phyloP scores from a whole-genome alignment of 2,113 vertebrate genomes.

The Scomber japonicus region DNA sequence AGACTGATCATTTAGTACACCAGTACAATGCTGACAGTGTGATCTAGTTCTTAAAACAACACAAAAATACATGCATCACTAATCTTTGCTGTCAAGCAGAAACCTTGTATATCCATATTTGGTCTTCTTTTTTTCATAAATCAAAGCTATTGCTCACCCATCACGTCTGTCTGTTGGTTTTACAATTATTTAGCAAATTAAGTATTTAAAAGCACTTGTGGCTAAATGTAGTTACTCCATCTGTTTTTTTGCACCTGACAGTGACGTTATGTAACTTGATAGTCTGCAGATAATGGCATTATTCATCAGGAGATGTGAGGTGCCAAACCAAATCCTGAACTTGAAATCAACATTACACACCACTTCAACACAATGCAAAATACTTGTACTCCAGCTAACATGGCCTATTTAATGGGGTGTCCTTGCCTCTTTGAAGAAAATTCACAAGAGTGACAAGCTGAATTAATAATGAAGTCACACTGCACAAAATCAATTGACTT shows the following conservation, averaged over 20 bases:
- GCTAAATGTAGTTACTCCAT: too few species aligned
- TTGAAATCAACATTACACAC: conserved; percentile 15
- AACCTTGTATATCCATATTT: too few species aligned
- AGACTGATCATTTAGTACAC: conserved; percentile 38
- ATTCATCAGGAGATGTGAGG: conserved; percentile 8
- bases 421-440: conserved; percentile 5
- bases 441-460: not conserved
- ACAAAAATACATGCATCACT: not conserved
- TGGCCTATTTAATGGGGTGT: conserved; percentile 5
- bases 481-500: not conserved
- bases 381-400: conserved; percentile 4
- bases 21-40: conserved; percentile 35
- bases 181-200: too few species aligned
- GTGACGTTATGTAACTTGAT: conserved; percentile 20
- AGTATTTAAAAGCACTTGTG: too few species aligned
- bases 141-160: too few species aligned
- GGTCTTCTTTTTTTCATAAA: too few species aligned
- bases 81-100: too few species aligned
- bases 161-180: too few species aligned
- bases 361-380: conserved; percentile 33
- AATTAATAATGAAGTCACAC: not conserved
- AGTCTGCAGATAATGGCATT: conserved; percentile 1
- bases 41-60: conserved; percentile 41
- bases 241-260: too few species aligned
- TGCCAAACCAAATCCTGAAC: conserved; percentile 15